phyloP scores from a whole-genome alignment of 1,140 invertebrate genomes.

The Panagrolaimus sp. region DNA sequence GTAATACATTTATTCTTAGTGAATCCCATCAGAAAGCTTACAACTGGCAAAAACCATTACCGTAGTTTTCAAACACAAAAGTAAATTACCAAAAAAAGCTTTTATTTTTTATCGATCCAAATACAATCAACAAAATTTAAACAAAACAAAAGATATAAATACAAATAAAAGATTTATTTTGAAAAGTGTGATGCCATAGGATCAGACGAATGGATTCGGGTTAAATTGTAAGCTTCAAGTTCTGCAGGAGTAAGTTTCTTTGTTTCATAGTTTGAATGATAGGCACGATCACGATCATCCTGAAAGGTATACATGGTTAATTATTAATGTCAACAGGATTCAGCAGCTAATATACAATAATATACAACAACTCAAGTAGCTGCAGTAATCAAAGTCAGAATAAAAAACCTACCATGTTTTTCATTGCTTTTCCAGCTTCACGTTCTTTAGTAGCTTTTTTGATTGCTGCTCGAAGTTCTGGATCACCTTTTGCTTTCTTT shows the following conservation, averaged over 20 bases:
- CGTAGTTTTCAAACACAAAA: too few relatives aligned
- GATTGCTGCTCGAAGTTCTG: slow-evolving; percentile 23
- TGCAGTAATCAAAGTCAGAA: slow-evolving; percentile 1
- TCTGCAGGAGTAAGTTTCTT: slow-evolving; percentile 28
- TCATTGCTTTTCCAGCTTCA: slow-evolving; percentile 11
- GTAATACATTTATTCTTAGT: too few relatives aligned
- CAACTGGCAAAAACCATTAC: too few relatives aligned
- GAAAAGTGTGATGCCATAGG: slow-evolving; percentile 32
- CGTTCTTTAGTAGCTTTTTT: slow-evolving; percentile 24
- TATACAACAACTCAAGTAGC: too few relatives aligned
- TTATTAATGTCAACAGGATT: too few relatives aligned
- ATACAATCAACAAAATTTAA: too few relatives aligned
- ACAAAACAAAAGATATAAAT: slow-evolving; percentile 1
- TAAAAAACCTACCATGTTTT: neutral
- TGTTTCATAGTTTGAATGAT: slow-evolving; percentile 27
- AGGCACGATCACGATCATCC: slow-evolving; percentile 29
- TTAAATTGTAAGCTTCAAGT: slow-evolving; percentile 31
- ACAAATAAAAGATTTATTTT: neutral
- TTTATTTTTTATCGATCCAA: too few relatives aligned
- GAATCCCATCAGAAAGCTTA: too few relatives aligned
- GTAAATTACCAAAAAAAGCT: too few relatives aligned
- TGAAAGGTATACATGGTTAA: slow-evolving; percentile 12
- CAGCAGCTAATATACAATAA: too few relatives aligned
- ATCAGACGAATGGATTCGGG: slow-evolving; percentile 31
- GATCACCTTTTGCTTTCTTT: slow-evolving; percentile 14